phyloP scores from a whole-genome alignment of 2,113 vertebrate genomes.

The Chauna torquata region DNA sequence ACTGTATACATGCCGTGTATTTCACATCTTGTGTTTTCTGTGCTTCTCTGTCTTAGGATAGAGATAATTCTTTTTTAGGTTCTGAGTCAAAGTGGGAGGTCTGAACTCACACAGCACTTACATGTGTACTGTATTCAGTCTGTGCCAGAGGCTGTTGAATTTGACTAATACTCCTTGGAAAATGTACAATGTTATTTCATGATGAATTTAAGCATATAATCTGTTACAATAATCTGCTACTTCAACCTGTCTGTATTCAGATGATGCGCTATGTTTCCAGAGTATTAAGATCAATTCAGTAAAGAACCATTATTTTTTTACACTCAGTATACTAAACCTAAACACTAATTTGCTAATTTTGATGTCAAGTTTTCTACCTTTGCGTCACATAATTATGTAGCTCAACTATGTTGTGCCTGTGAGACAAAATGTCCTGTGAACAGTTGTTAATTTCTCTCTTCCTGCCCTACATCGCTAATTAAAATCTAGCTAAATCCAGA shows the following conservation, averaged over 20 bases:
- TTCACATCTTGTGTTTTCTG: not conserved
- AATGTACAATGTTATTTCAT: not conserved
- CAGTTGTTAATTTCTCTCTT: not conserved
- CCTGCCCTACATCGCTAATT: not conserved
- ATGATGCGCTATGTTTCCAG: not conserved
- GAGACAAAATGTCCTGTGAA: not conserved
- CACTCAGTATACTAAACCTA: not conserved
- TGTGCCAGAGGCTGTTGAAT: not conserved
- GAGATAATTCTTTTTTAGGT: not conserved
- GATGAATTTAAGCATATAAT: not conserved
- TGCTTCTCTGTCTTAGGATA: not conserved
- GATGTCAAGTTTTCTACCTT: not conserved
- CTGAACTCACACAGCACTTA: not conserved
- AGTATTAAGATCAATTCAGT: not conserved
- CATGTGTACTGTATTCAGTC: accelerated
- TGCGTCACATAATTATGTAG: not conserved
- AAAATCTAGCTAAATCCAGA: not conserved
- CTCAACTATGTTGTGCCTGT: not conserved
- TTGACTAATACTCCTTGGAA: not conserved
- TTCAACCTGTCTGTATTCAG: not conserved
- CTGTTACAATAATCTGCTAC: not conserved
- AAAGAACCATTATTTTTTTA: not conserved
- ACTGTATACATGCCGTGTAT: not conserved
- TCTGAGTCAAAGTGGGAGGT: not conserved
- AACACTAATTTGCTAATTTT: not conserved